Evolutionary conservation across 2,797 vertebrate species (phyloP).

Genomic region (Gymnocypris eckloni): DNA sequence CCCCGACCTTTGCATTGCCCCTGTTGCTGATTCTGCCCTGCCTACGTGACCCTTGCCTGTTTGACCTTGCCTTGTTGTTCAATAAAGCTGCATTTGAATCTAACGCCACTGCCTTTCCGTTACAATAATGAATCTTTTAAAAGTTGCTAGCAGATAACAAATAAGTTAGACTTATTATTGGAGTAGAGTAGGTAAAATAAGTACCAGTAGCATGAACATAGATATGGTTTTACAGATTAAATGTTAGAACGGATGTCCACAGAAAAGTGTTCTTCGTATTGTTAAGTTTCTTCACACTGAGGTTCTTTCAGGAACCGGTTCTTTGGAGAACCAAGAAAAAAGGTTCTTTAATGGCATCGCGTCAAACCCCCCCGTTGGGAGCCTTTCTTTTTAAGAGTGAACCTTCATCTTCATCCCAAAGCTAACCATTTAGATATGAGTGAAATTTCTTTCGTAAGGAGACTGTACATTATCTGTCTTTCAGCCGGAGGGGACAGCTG

Average conservation of each 20-base stretch:
- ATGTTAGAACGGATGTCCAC: not conserved
- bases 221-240: too few relatives aligned
- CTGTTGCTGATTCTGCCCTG: too few relatives aligned
- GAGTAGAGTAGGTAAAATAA: not conserved
- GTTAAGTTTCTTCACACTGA: not conserved
- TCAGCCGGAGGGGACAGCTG: conserved; percentile 22
- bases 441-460: conserved; percentile 14
- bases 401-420: not conserved
- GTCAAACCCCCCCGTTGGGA: not conserved
- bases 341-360: not conserved
- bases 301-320: not conserved
- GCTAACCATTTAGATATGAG: not conserved
- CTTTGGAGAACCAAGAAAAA: not conserved
- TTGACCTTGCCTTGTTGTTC: too few relatives aligned
- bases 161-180: not conserved
- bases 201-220: too few relatives aligned
- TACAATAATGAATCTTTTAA: not conserved
- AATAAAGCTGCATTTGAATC: too few relatives aligned
- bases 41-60: too few relatives aligned
- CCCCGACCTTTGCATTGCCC: too few relatives aligned
- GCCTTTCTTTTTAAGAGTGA: not conserved
- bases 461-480: conserved; percentile 2
- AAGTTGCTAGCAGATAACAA: not conserved
- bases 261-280: not conserved
- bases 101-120: too few relatives aligned